A percentile compares a stretch with the other conserved stretches of the same genome.
Evolutionary conservation across 1,140 invertebrate genomes (phyloP).

Genomic region (Lepidostoma basale): DNA sequence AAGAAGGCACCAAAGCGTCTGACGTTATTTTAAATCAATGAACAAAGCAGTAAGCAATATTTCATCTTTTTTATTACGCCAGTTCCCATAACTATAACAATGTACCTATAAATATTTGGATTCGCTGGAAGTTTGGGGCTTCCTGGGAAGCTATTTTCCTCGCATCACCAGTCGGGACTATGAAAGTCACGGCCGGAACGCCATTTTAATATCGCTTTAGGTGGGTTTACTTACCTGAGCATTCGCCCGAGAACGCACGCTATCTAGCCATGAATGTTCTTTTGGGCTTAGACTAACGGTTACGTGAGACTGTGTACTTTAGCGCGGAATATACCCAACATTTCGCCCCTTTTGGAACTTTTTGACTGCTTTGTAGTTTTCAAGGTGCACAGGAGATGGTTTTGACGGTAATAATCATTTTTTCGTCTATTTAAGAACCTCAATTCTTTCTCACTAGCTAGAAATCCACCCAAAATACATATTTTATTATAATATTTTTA

Average conservation of each 20-base stretch:
- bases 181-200: conserved; percentile 14
- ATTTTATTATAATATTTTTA: no score
- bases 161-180: background rate
- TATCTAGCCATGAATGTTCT: conserved; percentile 22
- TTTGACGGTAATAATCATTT: no score
- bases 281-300: conserved; percentile 23
- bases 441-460: no score
- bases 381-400: no score
- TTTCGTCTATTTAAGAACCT: no score
- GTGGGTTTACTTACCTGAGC: conserved; percentile 5
- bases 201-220: conserved; percentile 11
- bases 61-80: background rate
- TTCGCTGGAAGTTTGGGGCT: background rate
- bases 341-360: background rate
- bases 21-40: no score
- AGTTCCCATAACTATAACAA: background rate
- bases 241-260: conserved; percentile 4
- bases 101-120: background rate
- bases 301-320: conserved; percentile 21
- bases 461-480: no score
- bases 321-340: background rate
- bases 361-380: background rate
- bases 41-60: no score
- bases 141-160: background rate
- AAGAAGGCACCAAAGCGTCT: no score